Evolutionary conservation across 2,888 invertebrate species (phyloP), one percentile per base, ranked within the genome.

Genomic region (Troglohyphantes excavatus): DNA sequence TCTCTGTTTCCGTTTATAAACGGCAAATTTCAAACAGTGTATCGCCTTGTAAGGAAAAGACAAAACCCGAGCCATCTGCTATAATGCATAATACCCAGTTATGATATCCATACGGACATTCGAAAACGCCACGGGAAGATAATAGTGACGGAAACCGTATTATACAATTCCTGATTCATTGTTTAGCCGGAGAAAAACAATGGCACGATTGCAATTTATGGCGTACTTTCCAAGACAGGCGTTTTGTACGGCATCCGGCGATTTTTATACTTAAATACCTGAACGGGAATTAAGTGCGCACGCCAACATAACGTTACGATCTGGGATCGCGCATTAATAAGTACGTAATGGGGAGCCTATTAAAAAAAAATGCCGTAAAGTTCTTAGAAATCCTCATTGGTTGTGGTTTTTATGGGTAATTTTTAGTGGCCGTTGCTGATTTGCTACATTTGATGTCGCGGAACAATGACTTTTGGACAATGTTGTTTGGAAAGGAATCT

Each of bases 241-340:
- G 75, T 75, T 75, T 75, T 75, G 75, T 75, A 75, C 75, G 46
- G 39, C 75, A 75, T 75, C 75, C 75, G 75, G 75, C n/a, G 33
- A 70, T 75, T 75, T 75, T 53, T 59, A 26, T 29, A 33, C 33
- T 75, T 53, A 59, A 59, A 59, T 59, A 59, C 26, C 75, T 59
- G 75, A 27, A 21, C 19, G 19, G 72, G 53, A 72, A 72, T 72
- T 72, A 72, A 43, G 39, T 21, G 23, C n/a, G 72, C 43, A 72
- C 75, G 59, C 46, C 26, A 21, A 70, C 70, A 19, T 21, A 53
- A 19, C 39, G 29, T 33, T 70, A 29, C 27, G 7, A 9, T n/a
- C n/a, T 65, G 11, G 9, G 29, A 29, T 7, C 75, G 46, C 26
- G 75, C 53, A 53, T 75, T 59, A 75, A 53, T 75, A 46, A 67